Evolutionary conservation across 2,888 invertebrate genomes (phyloP), one percentile per base, ranked within the genome.

Genomic region (Epistrophella euchroma): DNA sequence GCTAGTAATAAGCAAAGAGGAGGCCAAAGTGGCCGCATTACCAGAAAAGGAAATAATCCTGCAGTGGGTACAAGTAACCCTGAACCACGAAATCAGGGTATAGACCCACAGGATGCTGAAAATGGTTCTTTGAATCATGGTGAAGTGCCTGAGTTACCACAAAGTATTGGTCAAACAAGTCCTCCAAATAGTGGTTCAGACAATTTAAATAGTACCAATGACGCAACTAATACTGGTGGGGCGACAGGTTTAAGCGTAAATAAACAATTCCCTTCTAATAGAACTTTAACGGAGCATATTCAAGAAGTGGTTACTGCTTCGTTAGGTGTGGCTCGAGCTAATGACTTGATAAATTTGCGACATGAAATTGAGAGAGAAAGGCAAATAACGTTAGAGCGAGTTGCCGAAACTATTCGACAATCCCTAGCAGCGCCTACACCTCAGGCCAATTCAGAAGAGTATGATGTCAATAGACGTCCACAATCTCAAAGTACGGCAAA

Each of bases 401-500:
- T 55, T n/a, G 28, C 55, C 28, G 55, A 55, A 4, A 55, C 55
- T n/a, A 55, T 55, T 32, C 15, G 55, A 15, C 25, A 55, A 7
- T 1, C 28, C 5, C 25, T 55, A 32, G 7, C 55, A n/a, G 55
- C 55, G n/a, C 32, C 5, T 55, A 55, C 55, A 0, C 32, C 55
- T 32, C 55, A 9, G 5, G 32, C 2, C 5, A 32, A 2, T 55
- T 28, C 55, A 10, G 55, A 55, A 32, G 55, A 55, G 10, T 55
- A 55, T 32, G 55, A 32, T 3, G 32, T 28, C 2, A 55, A 32
- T 32, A 55, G 28, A 55, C 28, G 55, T 32, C 55, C 55, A 9
- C 25, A 55, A 28, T 55, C 55, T 32, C 55, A 55, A n/a, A 55
- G 55, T 28, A 55, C 55, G 1, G 32, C 28, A 15, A 55, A 55